Base-by-base conservation (phyloP, 37 sponge, comb jelly and placozoan species). In the Spongia lamella region DNA sequence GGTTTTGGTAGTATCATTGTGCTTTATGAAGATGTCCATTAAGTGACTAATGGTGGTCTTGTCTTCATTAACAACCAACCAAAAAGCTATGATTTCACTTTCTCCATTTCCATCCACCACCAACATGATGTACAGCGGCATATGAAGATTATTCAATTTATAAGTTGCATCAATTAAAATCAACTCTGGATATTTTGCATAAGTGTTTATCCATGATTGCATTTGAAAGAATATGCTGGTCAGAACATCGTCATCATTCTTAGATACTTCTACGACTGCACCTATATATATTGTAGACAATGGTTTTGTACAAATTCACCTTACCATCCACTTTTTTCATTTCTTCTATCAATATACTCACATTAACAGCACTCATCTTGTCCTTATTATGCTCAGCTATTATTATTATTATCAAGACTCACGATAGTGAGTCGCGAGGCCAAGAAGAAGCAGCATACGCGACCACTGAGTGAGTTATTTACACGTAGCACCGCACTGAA, bases 91-190 rank as follows among this genome's bases (percentile, higher is more conserved):
- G 21, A 78, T 67, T 34, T 78, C 68, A 32, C 67, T 66, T 33
- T 76, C 65, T 3, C 77, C 77, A 76, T 76, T 76, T 20, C 77
- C 77, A 49, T 76, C 77, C 2, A 76, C 31, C 5, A 13, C 47
- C 19, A 78, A n/a, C 3, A 49, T 27, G 13, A 78, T 35, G 6
- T 78, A 78, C 53, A 78, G 39, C 26, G 79, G 79, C 68, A 69
- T 69, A 6, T 55, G 68, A n/a, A 37, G 6, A 67, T 78, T 33
- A 67, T 39, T 69, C 36, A 66, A 38, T 33, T 66, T 76, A 49
- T 76, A 76, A 16, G 77, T 76, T 31, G 63, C 77, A 49, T 76
- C 77, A 22, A 76, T 20, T 13, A 76, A 52, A 2, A 76, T 25
- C 4, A 76, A 3, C 25, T 76, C 77, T 14, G 65, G 63, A 16